These are phyloP conservation scores for Psephotus haematonotus DNA, from an alignment of 2,113 vertebrate species.

Conservation along the genomic window DNA sequence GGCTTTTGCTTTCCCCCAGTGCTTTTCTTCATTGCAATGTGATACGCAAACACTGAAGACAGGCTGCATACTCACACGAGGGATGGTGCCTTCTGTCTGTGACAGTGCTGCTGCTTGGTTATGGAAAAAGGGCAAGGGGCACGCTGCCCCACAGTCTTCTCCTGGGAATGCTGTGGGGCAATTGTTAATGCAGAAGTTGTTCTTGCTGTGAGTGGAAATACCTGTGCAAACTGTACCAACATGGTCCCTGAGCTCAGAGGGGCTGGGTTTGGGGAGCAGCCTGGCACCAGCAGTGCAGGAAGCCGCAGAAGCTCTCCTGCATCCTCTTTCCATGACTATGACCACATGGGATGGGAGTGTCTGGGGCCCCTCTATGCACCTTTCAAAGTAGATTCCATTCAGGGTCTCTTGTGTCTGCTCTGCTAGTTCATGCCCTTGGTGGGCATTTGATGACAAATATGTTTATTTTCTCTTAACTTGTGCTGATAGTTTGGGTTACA, in stretches of 20 bases:
- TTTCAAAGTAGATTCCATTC: neutral
- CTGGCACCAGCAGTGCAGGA: fast-evolving
- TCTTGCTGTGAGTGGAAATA: neutral
- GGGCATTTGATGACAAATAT: neutral
- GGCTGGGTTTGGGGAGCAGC: neutral
- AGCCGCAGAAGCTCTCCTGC: neutral
- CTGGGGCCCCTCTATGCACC: neutral
- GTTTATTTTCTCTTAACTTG: neutral
- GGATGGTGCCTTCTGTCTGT: neutral
- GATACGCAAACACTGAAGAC: neutral
- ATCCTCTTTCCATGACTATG: too few relatives aligned
- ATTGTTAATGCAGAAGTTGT: neutral
- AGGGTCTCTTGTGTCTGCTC: neutral
- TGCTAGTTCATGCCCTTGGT: fast-evolving
- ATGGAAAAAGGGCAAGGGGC: neutral
- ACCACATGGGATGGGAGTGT: fast-evolving
- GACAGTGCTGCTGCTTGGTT: neutral
- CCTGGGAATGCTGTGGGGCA: fast-evolving
- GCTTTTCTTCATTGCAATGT: neutral
- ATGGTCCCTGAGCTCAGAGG: neutral
- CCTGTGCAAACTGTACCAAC: neutral
- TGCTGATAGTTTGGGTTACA: neutral
- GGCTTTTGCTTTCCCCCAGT: neutral
- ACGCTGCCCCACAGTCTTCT: fast-evolving
- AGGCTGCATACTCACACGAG: neutral